Conservation (phyloP, 2,888 invertebrate genomes). For the Synergus gifuensis region DNA sequence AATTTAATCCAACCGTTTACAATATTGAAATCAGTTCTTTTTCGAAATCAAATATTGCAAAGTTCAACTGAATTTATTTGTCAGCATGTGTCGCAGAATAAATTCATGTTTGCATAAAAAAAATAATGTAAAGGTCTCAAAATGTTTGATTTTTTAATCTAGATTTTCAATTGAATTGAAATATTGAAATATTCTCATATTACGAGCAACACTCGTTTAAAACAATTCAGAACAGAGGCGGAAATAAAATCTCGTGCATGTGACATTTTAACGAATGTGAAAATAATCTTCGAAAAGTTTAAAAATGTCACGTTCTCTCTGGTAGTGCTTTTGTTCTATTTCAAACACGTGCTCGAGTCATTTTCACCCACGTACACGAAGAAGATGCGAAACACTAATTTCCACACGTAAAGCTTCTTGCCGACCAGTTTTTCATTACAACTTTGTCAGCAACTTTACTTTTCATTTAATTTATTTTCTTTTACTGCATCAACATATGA, state of each 20-base stretch:
- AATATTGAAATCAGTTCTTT: neutral
- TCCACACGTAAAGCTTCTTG: neutral
- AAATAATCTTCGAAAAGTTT: neutral
- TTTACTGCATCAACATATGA: neutral
- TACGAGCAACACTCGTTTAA: neutral
- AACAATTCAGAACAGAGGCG: neutral
- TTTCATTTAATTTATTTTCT: neutral
- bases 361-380: neutral
- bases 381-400: slow-evolving; percentile 11
- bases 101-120: neutral
- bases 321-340: neutral
- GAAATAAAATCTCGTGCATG: neutral
- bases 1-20: neutral
- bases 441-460: neutral
- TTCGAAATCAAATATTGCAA: neutral
- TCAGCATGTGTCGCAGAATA: neutral
- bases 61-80: neutral
- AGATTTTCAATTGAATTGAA: neutral
- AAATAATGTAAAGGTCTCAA: neutral
- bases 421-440: neutral
- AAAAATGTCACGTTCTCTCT: slow-evolving; percentile 22
- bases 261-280: neutral
- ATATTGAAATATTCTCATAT: too few species aligned
- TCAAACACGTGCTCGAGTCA: slow-evolving; percentile 11
- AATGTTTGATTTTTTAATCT: neutral